Conservation (phyloP, 2,797 vertebrate species). For the Oreortyx pictus region DNA sequence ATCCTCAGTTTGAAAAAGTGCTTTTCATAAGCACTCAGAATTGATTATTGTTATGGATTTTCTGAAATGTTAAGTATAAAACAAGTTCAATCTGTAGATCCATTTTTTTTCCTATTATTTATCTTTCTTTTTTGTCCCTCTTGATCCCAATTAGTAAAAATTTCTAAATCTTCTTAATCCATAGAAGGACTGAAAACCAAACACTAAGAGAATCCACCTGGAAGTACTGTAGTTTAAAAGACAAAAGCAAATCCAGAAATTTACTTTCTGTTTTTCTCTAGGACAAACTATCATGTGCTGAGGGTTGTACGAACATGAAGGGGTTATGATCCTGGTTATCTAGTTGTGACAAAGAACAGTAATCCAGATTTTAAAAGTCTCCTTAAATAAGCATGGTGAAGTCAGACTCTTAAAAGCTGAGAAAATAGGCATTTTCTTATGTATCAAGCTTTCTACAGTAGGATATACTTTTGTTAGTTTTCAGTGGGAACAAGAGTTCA, state of each 20-base stretch:
- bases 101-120: not conserved
- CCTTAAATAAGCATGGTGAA: not conserved
- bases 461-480: accelerated
- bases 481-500: accelerated
- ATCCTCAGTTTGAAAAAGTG: not conserved
- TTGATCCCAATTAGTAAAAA: not conserved
- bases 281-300: accelerated
- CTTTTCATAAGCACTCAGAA: not conserved
- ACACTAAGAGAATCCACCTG: not conserved
- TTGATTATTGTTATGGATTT: not conserved
- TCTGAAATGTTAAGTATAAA: not conserved
- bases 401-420: not conserved
- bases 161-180: not conserved
- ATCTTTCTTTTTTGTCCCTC: not conserved
- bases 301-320: accelerated
- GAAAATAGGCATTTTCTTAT: not conserved
- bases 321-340: not conserved
- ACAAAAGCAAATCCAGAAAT: not conserved
- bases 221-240: not conserved
- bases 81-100: not conserved
- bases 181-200: not conserved
- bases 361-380: not conserved
- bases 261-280: not conserved
- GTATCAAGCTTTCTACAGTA: not conserved
- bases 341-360: not conserved